phyloP scores from a whole-genome alignment of 2,113 vertebrate genomes.

The Anolis sagrei region DNA sequence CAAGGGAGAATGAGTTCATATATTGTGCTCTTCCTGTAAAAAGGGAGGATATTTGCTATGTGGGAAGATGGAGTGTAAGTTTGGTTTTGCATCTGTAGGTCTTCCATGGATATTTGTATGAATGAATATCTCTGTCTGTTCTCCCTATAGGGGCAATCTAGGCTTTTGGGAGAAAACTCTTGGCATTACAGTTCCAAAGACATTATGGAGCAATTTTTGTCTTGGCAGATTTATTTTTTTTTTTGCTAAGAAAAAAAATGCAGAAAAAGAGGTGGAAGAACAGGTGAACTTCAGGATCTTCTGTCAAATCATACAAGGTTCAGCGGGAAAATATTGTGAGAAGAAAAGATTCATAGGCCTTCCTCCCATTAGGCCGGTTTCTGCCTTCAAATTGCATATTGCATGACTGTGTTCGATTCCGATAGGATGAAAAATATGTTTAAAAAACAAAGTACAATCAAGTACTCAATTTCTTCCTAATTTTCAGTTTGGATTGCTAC shows the following conservation, averaged over 20 bases:
- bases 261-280: not conserved
- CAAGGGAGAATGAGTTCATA: not conserved
- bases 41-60: not conserved
- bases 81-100: not conserved
- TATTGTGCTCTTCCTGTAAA: not conserved
- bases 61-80: not conserved
- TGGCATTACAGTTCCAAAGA: not conserved
- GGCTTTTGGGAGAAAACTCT: not conserved
- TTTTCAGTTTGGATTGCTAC: too few species aligned
- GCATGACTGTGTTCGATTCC: not conserved
- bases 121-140: not conserved
- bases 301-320: not conserved
- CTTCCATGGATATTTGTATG: not conserved
- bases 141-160: not conserved
- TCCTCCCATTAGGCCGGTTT: not conserved
- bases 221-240: not conserved
- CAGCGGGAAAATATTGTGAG: not conserved
- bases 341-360: not conserved
- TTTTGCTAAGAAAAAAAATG: not conserved
- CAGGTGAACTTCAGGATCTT: not conserved
- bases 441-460: too few species aligned
- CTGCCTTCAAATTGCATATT: not conserved
- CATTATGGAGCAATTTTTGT: not conserved
- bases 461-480: too few species aligned
- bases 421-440: too few species aligned